Percentiles rank a stretch among this genome's conserved stretches.
These are phyloP conservation scores for Ardeotis arabs DNA, from an alignment of 2,113 vertebrate species.

Conservation along the genomic window DNA sequence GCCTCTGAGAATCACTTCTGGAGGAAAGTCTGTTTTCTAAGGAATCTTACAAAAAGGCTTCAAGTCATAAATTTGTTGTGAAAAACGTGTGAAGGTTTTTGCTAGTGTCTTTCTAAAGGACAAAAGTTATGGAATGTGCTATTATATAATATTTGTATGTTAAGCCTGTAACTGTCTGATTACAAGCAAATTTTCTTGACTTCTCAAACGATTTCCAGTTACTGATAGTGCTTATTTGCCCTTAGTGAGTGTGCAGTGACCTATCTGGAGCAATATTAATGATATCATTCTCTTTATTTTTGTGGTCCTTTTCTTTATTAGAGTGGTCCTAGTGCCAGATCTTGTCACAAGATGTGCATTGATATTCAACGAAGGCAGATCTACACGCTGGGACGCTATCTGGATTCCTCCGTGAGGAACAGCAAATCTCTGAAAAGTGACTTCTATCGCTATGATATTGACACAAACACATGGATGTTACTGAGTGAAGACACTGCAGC, in stretches of 20 bases:
- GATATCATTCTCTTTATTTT: background rate
- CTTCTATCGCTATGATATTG: constrained; percentile 97
- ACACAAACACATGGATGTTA: constrained; percentile 93
- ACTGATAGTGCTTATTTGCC: background rate
- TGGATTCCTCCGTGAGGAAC: constrained; percentile 98
- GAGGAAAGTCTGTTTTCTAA: background rate
- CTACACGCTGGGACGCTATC: constrained; percentile 94
- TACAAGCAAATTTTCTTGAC: background rate
- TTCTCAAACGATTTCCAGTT: background rate
- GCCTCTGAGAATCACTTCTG: constrained; percentile 15
- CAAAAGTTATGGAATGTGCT: background rate
- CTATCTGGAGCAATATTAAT: background rate
- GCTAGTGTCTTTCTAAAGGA: background rate
- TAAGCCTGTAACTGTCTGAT: background rate
- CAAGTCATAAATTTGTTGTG: background rate
- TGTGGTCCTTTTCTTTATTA: constrained; percentile 9
- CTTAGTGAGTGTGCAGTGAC: background rate
- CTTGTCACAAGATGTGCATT: constrained; percentile 99
- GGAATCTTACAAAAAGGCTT: background rate
- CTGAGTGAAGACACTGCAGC: constrained; percentile 96
- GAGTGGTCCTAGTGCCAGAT: constrained; percentile 95
- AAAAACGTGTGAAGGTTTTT: background rate
- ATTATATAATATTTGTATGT: background rate
- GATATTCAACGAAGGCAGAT: constrained; percentile 95
- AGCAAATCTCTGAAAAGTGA: constrained; percentile 98